These are phyloP conservation scores for Pogonomyrmex californicus DNA, from an alignment of 1,140 invertebrate genomes.

Conservation along the genomic window DNA sequence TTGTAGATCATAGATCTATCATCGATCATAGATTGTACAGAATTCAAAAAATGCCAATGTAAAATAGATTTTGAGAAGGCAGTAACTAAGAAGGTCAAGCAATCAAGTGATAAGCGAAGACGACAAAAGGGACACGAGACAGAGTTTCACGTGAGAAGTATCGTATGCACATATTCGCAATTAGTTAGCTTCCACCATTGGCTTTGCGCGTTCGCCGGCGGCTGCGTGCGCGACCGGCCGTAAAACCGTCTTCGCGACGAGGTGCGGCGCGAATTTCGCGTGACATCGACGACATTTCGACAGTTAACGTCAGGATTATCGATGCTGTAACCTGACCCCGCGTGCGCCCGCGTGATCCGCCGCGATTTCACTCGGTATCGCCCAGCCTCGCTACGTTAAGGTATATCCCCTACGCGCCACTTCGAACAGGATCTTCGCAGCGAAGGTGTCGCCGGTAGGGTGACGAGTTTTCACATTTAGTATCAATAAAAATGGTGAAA, in stretches of 20 bases:
- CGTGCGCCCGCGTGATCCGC: conserved; percentile 7
- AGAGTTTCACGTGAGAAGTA: conserved; percentile 23
- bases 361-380: conserved; percentile 67
- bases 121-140: conserved; percentile 49
- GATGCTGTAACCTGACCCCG: conserved; percentile 54
- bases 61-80: neutral
- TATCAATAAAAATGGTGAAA: conserved; percentile 75
- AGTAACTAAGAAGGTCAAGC: conserved; percentile 51
- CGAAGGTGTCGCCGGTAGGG: conserved; percentile 65
- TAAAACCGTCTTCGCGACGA: conserved; percentile 68
- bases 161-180: conserved; percentile 33
- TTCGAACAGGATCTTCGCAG: conserved; percentile 58
- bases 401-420: conserved; percentile 51
- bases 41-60: neutral
- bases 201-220: conserved; percentile 7
- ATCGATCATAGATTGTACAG: neutral
- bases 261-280: conserved; percentile 65
- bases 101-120: conserved; percentile 57
- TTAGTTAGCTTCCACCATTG: conserved; percentile 42
- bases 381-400: conserved; percentile 17
- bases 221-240: conserved; percentile 14
- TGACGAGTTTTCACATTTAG: conserved; percentile 76
- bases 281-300: conserved; percentile 71
- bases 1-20: neutral
- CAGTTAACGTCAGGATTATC: conserved; percentile 76